A percentile compares a stretch with the other conserved stretches of the same genome.
These are phyloP conservation scores for Aleiodes testaceus DNA, from an alignment of 2,888 invertebrate genomes.

Conservation along the genomic window DNA sequence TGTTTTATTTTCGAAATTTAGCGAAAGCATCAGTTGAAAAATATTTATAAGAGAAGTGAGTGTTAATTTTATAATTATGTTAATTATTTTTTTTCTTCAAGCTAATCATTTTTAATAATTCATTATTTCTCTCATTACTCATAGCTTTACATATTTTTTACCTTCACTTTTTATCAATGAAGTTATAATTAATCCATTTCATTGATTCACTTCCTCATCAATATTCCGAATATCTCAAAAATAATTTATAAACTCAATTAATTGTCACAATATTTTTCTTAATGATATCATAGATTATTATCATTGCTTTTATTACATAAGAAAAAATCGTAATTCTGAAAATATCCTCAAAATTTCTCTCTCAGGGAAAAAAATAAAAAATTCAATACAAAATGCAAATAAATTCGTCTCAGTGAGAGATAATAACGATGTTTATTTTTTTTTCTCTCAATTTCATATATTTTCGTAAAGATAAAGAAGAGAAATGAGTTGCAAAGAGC, in stretches of 20 bases:
- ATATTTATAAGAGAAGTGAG: not conserved
- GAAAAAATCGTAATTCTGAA: not conserved
- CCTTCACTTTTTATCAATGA: no score
- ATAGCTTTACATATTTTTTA: conserved; percentile 15
- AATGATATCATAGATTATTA: no score
- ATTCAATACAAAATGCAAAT: not conserved
- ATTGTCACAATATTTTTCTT: no score
- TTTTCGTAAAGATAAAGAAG: conserved; percentile 18
- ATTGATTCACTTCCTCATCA: no score
- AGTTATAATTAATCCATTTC: no score
- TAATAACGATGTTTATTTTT: conserved; percentile 7
- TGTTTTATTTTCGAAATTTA: not conserved
- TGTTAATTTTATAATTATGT: conserved; percentile 18
- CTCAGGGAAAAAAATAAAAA: not conserved
- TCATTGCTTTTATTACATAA: no score
- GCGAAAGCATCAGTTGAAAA: not conserved
- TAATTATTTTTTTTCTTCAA: conserved; percentile 13
- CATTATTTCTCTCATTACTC: not conserved
- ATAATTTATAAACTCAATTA: no score
- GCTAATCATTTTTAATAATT: not conserved
- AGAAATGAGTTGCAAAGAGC: conserved; percentile 9
- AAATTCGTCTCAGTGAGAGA: conserved; percentile 15
- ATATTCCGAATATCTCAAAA: no score
- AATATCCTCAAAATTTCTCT: not conserved
- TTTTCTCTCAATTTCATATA: conserved; percentile 13